Conservation (phyloP, 2,888 invertebrate genomes). For the Lithophane ornitopus region DNA sequence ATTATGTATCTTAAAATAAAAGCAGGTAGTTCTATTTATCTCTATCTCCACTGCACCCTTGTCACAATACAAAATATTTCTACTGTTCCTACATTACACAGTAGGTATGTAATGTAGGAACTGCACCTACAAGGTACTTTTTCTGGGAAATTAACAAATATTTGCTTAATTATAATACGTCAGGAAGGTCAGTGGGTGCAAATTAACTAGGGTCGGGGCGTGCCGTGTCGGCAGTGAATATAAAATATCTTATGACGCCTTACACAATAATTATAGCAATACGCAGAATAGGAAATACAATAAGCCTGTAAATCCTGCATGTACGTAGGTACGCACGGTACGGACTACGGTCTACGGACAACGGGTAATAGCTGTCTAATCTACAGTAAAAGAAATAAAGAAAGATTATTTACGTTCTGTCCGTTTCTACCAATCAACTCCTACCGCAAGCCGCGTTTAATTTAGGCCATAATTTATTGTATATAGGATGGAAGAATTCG, state of each 20-base stretch:
- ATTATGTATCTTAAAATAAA: not conserved
- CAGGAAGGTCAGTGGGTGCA: not conserved
- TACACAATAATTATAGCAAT: slow-evolving; percentile 32
- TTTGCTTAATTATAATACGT: not conserved
- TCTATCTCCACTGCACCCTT: not conserved
- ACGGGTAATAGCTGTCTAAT: too few species aligned
- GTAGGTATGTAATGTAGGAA: not conserved
- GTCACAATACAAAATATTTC: not conserved
- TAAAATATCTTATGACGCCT: slow-evolving; percentile 20
- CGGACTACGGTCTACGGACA: too few species aligned
- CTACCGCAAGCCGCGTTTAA: too few species aligned
- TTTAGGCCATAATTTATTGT: too few species aligned
- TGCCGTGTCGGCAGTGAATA: not conserved
- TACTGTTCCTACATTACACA: too few species aligned
- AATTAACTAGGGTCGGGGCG: slow-evolving; percentile 15
- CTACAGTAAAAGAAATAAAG: too few species aligned
- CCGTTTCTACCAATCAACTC: too few species aligned
- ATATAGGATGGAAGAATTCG: too few species aligned
- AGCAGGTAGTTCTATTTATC: not conserved
- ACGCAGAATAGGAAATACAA: not conserved
- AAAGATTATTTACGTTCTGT: too few species aligned
- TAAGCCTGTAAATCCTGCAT: not conserved
- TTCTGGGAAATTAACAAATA: slow-evolving; percentile 12
- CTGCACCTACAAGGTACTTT: not conserved
- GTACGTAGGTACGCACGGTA: too few species aligned